Conservation (phyloP, 2,797 vertebrate species). For the Molossus alvarezi region DNA sequence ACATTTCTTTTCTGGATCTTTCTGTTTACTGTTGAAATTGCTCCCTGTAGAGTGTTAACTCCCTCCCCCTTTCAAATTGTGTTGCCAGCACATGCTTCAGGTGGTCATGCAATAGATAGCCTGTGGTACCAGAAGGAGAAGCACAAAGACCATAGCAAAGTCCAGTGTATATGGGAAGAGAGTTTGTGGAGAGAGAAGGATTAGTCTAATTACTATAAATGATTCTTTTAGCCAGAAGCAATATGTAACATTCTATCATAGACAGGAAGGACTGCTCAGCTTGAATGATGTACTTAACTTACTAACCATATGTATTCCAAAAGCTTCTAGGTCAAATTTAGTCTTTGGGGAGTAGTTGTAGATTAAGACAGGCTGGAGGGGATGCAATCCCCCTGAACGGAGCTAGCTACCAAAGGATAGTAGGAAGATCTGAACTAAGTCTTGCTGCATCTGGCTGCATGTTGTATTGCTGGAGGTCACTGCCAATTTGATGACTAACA, state of each 20-base stretch:
- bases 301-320: not conserved
- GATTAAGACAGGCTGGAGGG: not conserved
- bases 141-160: not conserved
- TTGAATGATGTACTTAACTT: not conserved
- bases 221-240: not conserved
- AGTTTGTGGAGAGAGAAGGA: not conserved
- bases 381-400: not conserved
- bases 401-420: not conserved
- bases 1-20: not conserved
- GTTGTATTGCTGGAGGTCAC: not conserved
- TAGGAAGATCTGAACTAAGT: not conserved
- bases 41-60: not conserved
- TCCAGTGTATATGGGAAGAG: not conserved
- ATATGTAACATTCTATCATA: not conserved
- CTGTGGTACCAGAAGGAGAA: not conserved
- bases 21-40: not conserved
- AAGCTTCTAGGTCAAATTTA: slow-evolving; percentile 33
- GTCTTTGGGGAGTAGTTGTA: not conserved
- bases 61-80: too few species aligned
- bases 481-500: not conserved
- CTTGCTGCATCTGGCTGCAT: fast-evolving
- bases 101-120: not conserved
- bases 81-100: not conserved
- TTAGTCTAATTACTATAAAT: not conserved
- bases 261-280: not conserved